A percentile compares a stretch with the other conserved stretches of the same genome.
Conservation (phyloP, 2,113 vertebrate species). For the Zosterops hypoxanthus region DNA sequence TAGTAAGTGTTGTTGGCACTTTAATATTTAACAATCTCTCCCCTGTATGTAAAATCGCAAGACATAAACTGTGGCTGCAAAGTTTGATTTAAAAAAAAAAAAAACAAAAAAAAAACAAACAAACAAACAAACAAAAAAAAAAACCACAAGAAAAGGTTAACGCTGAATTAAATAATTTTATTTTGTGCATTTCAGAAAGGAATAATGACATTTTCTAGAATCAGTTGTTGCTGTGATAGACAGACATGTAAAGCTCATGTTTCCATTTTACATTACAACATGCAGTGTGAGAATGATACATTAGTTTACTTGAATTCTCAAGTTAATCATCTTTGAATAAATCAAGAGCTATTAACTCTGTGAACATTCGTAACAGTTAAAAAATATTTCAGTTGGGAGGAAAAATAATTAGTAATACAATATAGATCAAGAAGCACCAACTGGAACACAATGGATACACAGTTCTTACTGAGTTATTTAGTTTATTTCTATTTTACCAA, state of each 20-base stretch:
- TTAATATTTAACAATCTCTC: background rate
- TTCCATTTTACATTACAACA: constrained; percentile 40
- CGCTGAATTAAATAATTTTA: constrained; percentile 60
- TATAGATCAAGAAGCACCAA: background rate
- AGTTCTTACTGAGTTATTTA: background rate
- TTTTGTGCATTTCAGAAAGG: constrained; percentile 70
- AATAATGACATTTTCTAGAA: constrained; percentile 45
- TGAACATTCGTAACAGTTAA: background rate
- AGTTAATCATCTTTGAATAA: background rate
- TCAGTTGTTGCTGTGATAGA: constrained; percentile 36
- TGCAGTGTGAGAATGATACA: constrained; percentile 25
- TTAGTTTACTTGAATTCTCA: constrained; percentile 6
- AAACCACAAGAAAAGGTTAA: background rate
- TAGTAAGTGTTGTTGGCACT: background rate
- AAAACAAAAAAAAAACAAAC: too few species aligned
- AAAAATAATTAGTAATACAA: background rate
- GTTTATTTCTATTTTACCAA: background rate
- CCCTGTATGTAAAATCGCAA: fast-evolving
- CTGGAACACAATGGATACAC: background rate
- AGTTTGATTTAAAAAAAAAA: background rate
- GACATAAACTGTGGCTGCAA: background rate
- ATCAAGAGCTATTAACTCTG: constrained; percentile 3
- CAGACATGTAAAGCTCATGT: constrained; percentile 37
- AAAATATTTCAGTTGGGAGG: background rate
- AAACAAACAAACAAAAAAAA: too few species aligned